Base-by-base conservation (phyloP, 2,888 invertebrate genomes). In the Keiferia lycopersicella region DNA sequence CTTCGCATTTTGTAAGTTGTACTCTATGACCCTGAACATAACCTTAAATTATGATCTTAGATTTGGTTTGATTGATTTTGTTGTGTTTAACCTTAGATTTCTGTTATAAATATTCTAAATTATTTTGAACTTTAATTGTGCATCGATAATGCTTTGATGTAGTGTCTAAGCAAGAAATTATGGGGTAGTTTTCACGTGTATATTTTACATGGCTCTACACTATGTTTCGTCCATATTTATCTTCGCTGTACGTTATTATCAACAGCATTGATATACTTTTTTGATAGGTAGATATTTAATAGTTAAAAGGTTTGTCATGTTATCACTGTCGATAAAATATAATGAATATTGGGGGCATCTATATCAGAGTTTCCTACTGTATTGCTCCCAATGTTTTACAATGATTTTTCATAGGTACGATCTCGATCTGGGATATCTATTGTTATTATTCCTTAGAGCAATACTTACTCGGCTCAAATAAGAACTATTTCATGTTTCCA, bases 11-110 rank as follows among this genome's bases (percentile, higher is more conserved):
- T n/a, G 61, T 62, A 22, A 53, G 51, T 62, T n/a, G 20, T 20
- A 12, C 14, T 41, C 6, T 59, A 14, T 59, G 22, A 59, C 16
- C 39, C 16, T 22, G 41, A 20, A 20, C 62, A 38, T 65, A 65
- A 65, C 65, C 65, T 65, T 51, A 63, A 65, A 61, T 57, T 38
- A 48, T 16, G 12, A 16, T 16, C 8, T n/a, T 12, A 30, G 53
- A 48, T 45, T 22, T 10, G 38, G 51, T 6, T 58, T 57, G 63
- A 65, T 65, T 65, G 65, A 65, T 63, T 65, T 65, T 50, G 50
- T 20, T 51, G 14, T 51, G 26, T 22, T 63, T 59, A 26, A 12
- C 6, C 14, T 2, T 12, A 14, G 22, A 22, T 14, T 53, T 50
- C 11, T 16, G n/a, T 1, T 45, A 2, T 14, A 45, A 6, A 45